A percentile compares a stretch with the other conserved stretches of the same genome.
These are phyloP conservation scores for Thera britannica DNA, from an alignment of 2,888 invertebrate genomes.

Conservation along the genomic window DNA sequence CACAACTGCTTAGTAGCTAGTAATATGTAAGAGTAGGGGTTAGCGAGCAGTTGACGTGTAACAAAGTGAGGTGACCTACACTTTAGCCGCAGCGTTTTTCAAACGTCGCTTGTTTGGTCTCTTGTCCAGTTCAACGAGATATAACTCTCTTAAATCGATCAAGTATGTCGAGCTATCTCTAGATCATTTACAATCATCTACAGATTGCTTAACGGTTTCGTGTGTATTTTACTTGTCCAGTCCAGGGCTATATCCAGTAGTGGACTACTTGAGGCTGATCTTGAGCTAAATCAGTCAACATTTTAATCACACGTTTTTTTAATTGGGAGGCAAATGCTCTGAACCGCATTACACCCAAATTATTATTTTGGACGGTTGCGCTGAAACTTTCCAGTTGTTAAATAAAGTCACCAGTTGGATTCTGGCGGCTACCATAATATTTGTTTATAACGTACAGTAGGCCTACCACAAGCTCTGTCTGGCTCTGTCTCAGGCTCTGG, in stretches of 20 bases:
- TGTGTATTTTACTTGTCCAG: too few relatives aligned
- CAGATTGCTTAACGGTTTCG: too few relatives aligned
- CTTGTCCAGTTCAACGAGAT: constrained; percentile 20
- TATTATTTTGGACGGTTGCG: constrained; percentile 54
- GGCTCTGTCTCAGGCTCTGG: too few relatives aligned
- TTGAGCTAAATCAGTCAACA: neutral
- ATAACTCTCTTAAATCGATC: neutral
- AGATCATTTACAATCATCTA: too few relatives aligned
- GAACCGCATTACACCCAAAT: constrained; percentile 36
- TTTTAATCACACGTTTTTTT: neutral
- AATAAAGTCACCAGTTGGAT: constrained; percentile 50
- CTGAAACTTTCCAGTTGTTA: constrained; percentile 51
- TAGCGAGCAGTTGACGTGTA: constrained; percentile 53
- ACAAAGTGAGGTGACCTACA: constrained; percentile 62
- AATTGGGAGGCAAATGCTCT: neutral
- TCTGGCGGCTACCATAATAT: constrained; percentile 48
- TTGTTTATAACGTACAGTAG: constrained; percentile 52
- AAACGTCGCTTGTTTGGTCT: constrained; percentile 43
- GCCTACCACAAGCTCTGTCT: too few relatives aligned
- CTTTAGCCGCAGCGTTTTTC: constrained; percentile 62
- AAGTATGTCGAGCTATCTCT: too few relatives aligned
- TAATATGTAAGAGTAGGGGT: constrained; percentile 44
- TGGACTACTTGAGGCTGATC: neutral
- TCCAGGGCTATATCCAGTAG: too few relatives aligned
- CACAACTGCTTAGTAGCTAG: too few relatives aligned